Evolutionary conservation across 1,140 invertebrate species (phyloP).

Genomic region (Drosophila ficusphila): DNA sequence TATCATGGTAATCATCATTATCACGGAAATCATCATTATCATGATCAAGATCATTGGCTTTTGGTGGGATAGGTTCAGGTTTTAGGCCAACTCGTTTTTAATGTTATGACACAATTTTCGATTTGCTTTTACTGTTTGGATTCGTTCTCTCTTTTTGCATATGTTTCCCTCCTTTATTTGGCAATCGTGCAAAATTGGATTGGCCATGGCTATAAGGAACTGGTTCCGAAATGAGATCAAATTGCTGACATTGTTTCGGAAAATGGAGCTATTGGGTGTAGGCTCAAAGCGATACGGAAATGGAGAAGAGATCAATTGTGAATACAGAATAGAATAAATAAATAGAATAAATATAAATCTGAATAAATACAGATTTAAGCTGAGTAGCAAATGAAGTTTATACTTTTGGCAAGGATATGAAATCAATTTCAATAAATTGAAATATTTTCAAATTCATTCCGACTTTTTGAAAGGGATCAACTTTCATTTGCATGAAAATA

Average conservation of each 20-base stretch:
- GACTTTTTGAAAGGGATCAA: no score
- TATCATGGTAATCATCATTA: slow-evolving; percentile 21
- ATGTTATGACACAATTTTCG: slow-evolving; percentile 75
- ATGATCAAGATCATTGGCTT: slow-evolving; percentile 13
- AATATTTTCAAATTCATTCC: no score
- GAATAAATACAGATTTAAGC: no score
- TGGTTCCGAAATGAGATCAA: slow-evolving; percentile 25
- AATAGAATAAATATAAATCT: neutral
- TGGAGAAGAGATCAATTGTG: neutral
- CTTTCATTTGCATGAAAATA: no score
- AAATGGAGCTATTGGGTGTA: neutral
- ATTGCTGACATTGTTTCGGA: slow-evolving; percentile 21
- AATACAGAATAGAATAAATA: no score
- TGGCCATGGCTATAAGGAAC: slow-evolving; percentile 23
- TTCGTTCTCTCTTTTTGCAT: slow-evolving; percentile 29
- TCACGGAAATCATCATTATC: slow-evolving; percentile 28
- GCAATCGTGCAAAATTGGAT: slow-evolving; percentile 4
- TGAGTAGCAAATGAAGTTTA: no score
- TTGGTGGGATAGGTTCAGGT: slow-evolving; percentile 75
- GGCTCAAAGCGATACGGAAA: slow-evolving; percentile 1
- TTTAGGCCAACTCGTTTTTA: slow-evolving; percentile 65
- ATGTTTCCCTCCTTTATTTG: slow-evolving; percentile 43
- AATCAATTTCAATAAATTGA: no score
- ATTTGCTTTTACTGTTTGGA: slow-evolving; percentile 43
- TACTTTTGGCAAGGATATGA: no score